phyloP scores from a whole-genome alignment of 2,888 invertebrate species.

The Orthosia incerta region DNA sequence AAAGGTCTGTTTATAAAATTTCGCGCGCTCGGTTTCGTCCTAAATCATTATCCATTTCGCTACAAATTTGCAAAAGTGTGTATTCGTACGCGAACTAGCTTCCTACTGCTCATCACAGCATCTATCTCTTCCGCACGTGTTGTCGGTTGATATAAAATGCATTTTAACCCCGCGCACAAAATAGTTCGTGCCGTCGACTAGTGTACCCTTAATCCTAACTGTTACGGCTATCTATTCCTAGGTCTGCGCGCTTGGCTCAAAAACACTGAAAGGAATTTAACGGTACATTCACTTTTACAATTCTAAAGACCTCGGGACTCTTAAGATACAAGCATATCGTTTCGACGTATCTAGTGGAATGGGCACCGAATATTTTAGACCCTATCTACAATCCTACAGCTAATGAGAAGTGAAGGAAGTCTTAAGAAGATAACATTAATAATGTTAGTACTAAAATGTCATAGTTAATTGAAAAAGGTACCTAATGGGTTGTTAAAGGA shows the following conservation, averaged over 20 bases:
- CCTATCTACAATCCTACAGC: conserved; percentile 26
- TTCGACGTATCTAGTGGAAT: conserved; percentile 42
- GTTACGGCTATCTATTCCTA: conserved; percentile 13
- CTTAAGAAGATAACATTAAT: background rate
- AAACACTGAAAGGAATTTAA: conserved; percentile 55
- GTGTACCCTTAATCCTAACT: too few relatives aligned
- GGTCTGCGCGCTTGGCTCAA: conserved; percentile 10
- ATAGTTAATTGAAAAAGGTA: conserved; percentile 21
- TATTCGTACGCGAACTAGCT: too few relatives aligned
- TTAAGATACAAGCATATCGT: conserved; percentile 38
- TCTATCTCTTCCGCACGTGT: too few relatives aligned
- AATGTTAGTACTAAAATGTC: conserved; percentile 4
- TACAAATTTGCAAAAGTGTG: too few relatives aligned
- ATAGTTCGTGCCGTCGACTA: too few relatives aligned
- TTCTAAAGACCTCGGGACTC: conserved; percentile 51
- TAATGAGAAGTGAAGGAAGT: conserved; percentile 22
- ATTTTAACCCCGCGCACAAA: too few relatives aligned
- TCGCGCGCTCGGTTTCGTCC: too few relatives aligned
- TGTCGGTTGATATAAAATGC: too few relatives aligned
- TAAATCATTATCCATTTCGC: too few relatives aligned
- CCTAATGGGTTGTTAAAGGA: conserved; percentile 25
- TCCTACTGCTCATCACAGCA: too few relatives aligned
- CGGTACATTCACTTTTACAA: conserved; percentile 61
- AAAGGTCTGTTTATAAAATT: too few relatives aligned
- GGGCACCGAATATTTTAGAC: conserved; percentile 35